These are phyloP conservation scores for Crax fasciolata DNA, from an alignment of 2,797 vertebrate genomes.

Conservation along the genomic window DNA sequence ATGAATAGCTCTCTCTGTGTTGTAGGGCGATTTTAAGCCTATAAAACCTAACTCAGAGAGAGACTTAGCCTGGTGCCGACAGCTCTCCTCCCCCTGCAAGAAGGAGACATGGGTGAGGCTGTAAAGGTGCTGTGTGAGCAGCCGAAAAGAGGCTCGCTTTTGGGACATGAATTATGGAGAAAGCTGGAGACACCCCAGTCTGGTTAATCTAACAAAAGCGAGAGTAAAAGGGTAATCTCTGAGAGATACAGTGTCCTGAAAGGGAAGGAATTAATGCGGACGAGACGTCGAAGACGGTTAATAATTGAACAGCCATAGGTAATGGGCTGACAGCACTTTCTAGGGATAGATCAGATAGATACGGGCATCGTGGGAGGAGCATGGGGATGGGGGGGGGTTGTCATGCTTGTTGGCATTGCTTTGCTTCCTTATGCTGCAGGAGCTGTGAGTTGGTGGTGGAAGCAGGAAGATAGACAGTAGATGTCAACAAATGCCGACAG, in stretches of 20 bases:
- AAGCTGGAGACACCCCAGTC: neutral
- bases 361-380: neutral
- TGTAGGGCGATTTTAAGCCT: neutral
- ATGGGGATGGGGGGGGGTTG: neutral
- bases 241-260: neutral
- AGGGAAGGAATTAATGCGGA: neutral
- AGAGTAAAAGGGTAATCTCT: constrained; percentile 32
- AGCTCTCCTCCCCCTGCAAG: constrained; percentile 4
- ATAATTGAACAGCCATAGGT: constrained; percentile 17
- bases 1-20: neutral
- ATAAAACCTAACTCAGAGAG: neutral
- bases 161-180: neutral
- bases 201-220: constrained; percentile 37
- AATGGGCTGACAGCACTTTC: neutral
- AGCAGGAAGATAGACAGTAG: neutral
- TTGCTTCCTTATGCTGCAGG: neutral
- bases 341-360: neutral
- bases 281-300: neutral
- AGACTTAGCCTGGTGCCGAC: neutral
- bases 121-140: neutral
- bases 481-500: neutral
- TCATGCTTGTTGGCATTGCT: neutral
- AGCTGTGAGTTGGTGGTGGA: neutral
- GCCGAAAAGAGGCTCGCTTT: neutral
- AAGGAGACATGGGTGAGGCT: neutral